Conservation (phyloP, 2,113 vertebrate genomes). For the Megaceryle torquata region DNA sequence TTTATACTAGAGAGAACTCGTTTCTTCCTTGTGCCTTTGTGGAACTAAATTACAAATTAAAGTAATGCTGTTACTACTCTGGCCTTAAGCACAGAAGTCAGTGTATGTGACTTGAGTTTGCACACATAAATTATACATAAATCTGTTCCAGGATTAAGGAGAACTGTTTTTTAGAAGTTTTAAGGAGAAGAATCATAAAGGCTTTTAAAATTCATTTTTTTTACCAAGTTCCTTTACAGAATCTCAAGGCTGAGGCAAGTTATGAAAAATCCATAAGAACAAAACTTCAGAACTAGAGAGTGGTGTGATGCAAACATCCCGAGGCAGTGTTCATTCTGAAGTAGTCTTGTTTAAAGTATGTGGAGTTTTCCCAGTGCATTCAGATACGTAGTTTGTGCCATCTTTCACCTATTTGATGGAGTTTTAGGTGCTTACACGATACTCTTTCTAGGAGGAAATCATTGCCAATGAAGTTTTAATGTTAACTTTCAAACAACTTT, state of each 20-base stretch:
- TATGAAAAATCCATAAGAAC: conserved; percentile 31
- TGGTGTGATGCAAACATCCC: conserved; percentile 47
- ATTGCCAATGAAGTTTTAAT: background rate
- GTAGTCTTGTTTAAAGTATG: background rate
- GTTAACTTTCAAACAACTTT: background rate
- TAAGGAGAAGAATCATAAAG: background rate
- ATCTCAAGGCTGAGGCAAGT: background rate
- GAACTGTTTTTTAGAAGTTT: background rate
- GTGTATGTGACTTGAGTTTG: background rate
- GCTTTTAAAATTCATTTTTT: conserved; percentile 17
- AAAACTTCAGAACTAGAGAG: conserved; percentile 24
- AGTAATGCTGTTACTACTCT: background rate
- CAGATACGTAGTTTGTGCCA: background rate
- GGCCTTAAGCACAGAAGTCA: background rate
- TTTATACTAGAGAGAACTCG: background rate
- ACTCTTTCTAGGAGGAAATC: background rate
- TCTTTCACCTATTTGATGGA: background rate
- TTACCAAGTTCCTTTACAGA: background rate
- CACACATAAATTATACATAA: conserved; percentile 16
- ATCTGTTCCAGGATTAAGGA: background rate
- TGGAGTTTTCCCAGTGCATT: background rate
- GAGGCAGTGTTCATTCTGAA: conserved; percentile 37
- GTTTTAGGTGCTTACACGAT: background rate
- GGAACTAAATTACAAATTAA: background rate
- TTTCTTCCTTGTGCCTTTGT: background rate